These are phyloP conservation scores for Globicephala melas DNA, from an alignment of 2,113 vertebrate genomes.

Conservation along the genomic window DNA sequence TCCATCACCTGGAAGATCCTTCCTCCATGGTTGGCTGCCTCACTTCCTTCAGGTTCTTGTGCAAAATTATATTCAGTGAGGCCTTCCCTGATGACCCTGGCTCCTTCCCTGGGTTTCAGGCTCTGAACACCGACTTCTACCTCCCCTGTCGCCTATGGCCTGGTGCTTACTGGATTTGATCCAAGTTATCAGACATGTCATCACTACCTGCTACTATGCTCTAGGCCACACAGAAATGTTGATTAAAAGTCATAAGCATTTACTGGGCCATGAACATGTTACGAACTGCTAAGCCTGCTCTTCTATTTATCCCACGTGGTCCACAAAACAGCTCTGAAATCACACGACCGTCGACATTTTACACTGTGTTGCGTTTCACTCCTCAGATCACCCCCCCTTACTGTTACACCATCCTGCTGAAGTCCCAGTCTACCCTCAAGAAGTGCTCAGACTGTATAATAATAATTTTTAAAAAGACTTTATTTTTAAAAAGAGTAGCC, in stretches of 20 bases:
- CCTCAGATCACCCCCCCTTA: neutral
- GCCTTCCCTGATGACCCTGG: neutral
- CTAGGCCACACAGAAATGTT: neutral
- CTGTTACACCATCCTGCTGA: no score
- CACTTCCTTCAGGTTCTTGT: neutral
- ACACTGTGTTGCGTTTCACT: accelerated
- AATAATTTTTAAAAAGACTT: neutral
- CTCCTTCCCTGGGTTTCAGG: no score
- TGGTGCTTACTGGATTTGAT: neutral
- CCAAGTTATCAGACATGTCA: neutral
- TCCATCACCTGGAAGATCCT: neutral
- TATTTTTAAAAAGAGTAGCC: neutral
- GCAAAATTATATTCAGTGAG: neutral
- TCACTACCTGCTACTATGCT: neutral
- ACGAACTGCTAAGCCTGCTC: neutral
- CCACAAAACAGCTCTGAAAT: no score
- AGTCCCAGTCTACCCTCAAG: no score
- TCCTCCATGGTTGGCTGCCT: neutral
- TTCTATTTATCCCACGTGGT: accelerated
- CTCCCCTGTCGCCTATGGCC: accelerated
- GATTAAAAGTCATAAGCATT: neutral
- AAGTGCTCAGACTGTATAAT: neutral
- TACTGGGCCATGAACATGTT: accelerated
- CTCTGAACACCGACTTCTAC: neutral
- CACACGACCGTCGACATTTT: accelerated